Conservation (phyloP, 2,888 invertebrate genomes). For the Drosophila falleni region DNA sequence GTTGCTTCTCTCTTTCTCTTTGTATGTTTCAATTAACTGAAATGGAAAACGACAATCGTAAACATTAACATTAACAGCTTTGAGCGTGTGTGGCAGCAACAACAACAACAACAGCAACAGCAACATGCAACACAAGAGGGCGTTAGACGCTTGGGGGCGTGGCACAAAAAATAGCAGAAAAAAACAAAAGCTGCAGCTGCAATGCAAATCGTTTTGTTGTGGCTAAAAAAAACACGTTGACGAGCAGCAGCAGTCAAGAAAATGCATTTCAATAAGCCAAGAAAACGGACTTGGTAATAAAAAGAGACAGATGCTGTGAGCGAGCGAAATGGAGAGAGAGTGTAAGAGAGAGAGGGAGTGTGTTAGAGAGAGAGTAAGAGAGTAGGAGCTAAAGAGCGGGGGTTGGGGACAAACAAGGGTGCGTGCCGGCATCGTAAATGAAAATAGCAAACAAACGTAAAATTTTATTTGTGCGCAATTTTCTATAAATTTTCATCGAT, state of each 20-base stretch:
- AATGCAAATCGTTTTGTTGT: slow-evolving; percentile 69
- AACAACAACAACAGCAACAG: not conserved
- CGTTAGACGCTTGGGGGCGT: not conserved
- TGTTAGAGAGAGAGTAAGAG: not conserved
- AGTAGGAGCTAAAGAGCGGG: not conserved
- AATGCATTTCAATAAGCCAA: slow-evolving; percentile 66
- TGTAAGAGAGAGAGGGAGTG: not conserved
- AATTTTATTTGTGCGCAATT: slow-evolving; percentile 82
- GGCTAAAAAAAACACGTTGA: slow-evolving; percentile 52
- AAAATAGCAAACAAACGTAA: slow-evolving; percentile 81
- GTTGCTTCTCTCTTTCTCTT: slow-evolving; percentile 30
- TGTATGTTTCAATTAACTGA: slow-evolving; percentile 70
- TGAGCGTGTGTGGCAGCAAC: slow-evolving; percentile 25
- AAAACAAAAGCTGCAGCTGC: slow-evolving; percentile 52
- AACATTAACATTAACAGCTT: slow-evolving; percentile 74
- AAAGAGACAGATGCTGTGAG: slow-evolving; percentile 20
- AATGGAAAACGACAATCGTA: slow-evolving; percentile 75
- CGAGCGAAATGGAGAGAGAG: slow-evolving; percentile 4
- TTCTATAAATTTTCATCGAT: slow-evolving; percentile 80
- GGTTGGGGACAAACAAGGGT: not conserved
- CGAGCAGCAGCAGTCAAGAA: slow-evolving; percentile 66
- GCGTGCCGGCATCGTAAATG: slow-evolving; percentile 65
- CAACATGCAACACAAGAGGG: slow-evolving; percentile 27
- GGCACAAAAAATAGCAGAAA: not conserved
- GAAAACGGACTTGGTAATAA: slow-evolving; percentile 48